Conservation (phyloP, 2,113 vertebrate genomes). For the Centropus unirufus region DNA sequence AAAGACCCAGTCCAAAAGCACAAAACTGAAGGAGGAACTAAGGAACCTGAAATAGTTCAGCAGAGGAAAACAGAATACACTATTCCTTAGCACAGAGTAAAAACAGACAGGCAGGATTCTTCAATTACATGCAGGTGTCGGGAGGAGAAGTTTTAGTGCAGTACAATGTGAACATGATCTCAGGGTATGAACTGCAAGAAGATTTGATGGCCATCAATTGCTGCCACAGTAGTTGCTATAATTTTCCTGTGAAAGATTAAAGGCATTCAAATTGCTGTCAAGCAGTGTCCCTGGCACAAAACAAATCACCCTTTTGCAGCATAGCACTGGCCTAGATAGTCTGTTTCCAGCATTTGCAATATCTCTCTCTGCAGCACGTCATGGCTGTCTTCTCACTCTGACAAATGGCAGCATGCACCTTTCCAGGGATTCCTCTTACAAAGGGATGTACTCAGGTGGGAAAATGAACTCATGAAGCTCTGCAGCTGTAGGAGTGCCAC, state of each 20-base stretch:
- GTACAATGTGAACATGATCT: neutral
- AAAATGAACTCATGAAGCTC: neutral
- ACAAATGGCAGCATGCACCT: neutral
- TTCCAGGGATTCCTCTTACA: neutral
- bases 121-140: neutral
- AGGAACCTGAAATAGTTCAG: neutral
- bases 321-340: neutral
- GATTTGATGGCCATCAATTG: neutral
- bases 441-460: neutral
- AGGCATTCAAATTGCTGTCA: neutral
- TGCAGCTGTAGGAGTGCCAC: neutral
- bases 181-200: neutral
- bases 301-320: neutral
- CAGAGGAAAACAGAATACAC: slow-evolving; percentile 2
- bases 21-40: neutral
- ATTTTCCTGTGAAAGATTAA: neutral
- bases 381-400: neutral
- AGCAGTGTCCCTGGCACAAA: neutral
- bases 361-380: fast-evolving
- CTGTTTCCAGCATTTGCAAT: neutral
- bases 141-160: neutral
- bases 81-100: neutral
- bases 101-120: slow-evolving; percentile 34
- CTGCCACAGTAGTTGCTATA: fast-evolving
- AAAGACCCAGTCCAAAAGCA: neutral